Evolutionary conservation across 1,140 invertebrate species (phyloP), one percentile per base, ranked within the genome.

Genomic region (Gonatopus flavifemur): DNA sequence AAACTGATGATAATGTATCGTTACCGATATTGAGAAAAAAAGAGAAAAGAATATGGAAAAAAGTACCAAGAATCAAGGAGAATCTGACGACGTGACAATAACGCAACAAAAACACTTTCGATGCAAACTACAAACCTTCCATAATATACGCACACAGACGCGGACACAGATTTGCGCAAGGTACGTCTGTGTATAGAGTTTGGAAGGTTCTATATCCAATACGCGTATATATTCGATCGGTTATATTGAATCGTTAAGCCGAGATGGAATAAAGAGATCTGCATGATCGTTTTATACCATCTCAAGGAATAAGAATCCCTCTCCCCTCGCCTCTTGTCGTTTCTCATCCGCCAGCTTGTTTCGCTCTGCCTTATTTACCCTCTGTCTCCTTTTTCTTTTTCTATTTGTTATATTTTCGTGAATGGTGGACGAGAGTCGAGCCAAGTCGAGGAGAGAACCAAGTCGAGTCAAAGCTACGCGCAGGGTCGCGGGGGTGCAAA

Each of bases 221-320:
- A 7, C 49, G 48, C 24, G 41, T 22, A 33, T 44, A 48, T 50
- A 64, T 61, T 52, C 54, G 64, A 78, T 77, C 72, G 70, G 71
- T 78, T 77, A 77, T n/a, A n/a, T 78, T 77, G 74, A 78, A 78
- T 74, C 70, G 76, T 77, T 76, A 76, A 77, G 69, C 70, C 66
- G 24, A 41, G 45, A 20, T 42, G 55, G 69, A 70, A 72, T 74
- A 74, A 76, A 73, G 67, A 75, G 64, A 70, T 70, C 60, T 62
- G 64, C 61, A 67, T 67, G 56, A 55, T 64, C 54, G 57, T n/a
- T n/a, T n/a, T n/a, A n/a, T 30, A 49, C 52, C 42, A 36, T 50
- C 46, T 48, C 24, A 36, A 39, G 36, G 15, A 30, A 46, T 51
- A 44, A 54, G 52, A n/a, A n/a, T 59, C 39, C 51, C 53, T 56